A percentile compares a stretch with the other conserved stretches of the same genome.
Evolutionary conservation across 2,888 invertebrate species (phyloP).

Genomic region (Plusia festucae): DNA sequence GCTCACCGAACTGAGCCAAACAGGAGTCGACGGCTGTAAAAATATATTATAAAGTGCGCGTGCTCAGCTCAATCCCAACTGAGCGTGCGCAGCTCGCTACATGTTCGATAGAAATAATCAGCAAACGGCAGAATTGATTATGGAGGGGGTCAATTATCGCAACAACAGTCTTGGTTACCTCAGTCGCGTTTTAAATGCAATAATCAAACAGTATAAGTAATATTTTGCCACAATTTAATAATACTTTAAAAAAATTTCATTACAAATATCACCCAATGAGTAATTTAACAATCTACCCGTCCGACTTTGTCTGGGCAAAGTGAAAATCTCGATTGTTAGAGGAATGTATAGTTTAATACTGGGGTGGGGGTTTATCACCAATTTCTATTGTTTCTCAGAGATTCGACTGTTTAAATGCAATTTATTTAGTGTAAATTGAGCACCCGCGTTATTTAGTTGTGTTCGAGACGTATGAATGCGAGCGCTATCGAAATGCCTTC

Average conservation of each 20-base stretch:
- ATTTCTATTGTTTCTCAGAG: slow-evolving; percentile 60
- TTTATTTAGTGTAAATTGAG: slow-evolving; percentile 61
- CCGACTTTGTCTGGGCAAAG: slow-evolving; percentile 75
- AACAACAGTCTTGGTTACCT: slow-evolving; percentile 80
- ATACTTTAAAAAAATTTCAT: slow-evolving; percentile 78
- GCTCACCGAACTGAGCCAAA: slow-evolving; percentile 29
- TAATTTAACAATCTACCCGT: slow-evolving; percentile 73
- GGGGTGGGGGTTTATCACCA: slow-evolving; percentile 65
- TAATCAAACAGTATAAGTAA: slow-evolving; percentile 67
- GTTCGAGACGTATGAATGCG: slow-evolving; percentile 50
- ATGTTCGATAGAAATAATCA: slow-evolving; percentile 28
- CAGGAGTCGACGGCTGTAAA: slow-evolving; percentile 36
- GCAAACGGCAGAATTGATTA: slow-evolving; percentile 45
- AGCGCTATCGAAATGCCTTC: slow-evolving; percentile 26
- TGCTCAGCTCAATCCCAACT: slow-evolving; percentile 7
- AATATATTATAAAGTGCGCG: slow-evolving; percentile 44
- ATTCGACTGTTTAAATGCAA: slow-evolving; percentile 71
- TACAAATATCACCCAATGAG: slow-evolving; percentile 86
- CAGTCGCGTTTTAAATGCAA: slow-evolving; percentile 82
- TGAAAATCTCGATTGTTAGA: slow-evolving; percentile 80
- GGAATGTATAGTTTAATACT: slow-evolving; percentile 88
- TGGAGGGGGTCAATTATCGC: slow-evolving; percentile 73
- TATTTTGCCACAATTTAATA: slow-evolving; percentile 81
- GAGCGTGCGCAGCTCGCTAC: slow-evolving; percentile 27
- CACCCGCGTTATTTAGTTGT: slow-evolving; percentile 55